phyloP scores from a whole-genome alignment of 2,888 invertebrate species.

The Opisthograptis luteolata region DNA sequence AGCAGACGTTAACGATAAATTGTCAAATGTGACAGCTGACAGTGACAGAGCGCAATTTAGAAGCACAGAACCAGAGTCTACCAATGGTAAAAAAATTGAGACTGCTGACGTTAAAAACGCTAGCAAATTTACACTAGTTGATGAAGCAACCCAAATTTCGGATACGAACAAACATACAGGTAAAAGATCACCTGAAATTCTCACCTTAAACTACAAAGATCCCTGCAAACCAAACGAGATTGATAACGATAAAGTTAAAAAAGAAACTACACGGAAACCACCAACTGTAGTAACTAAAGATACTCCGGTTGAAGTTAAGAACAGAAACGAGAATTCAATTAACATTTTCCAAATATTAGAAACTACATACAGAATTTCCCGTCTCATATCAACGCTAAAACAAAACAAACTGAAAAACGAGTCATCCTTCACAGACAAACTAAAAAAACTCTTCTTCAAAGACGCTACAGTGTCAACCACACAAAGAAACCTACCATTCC shows the following conservation, averaged over 20 bases:
- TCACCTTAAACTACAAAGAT: conserved; percentile 19
- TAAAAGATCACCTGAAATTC: neutral
- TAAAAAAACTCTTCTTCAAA: conserved; percentile 10
- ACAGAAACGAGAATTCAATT: neutral
- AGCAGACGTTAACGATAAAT: neutral
- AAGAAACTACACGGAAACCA: neutral
- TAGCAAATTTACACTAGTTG: neutral
- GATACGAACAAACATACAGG: neutral
- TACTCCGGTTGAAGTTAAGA: neutral
- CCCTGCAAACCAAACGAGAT: conserved; percentile 13
- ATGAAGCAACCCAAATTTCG: neutral
- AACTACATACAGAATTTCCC: conserved; percentile 19
- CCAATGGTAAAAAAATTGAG: neutral
- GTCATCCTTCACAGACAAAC: conserved; percentile 17
- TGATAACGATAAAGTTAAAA: neutral
- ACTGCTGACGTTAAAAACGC: neutral
- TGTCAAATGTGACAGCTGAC: neutral
- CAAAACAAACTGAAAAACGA: neutral
- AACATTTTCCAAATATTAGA: conserved; percentile 17
- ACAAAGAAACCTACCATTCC: neutral
- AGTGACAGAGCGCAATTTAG: neutral
- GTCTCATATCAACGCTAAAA: conserved; percentile 14
- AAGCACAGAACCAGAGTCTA: neutral
- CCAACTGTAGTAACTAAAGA: neutral
- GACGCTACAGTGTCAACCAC: conserved; percentile 5